A percentile compares a stretch with the other conserved stretches of the same genome.
phyloP scores from a whole-genome alignment of 1,140 invertebrate genomes.

The Arctopsyche grandis region DNA sequence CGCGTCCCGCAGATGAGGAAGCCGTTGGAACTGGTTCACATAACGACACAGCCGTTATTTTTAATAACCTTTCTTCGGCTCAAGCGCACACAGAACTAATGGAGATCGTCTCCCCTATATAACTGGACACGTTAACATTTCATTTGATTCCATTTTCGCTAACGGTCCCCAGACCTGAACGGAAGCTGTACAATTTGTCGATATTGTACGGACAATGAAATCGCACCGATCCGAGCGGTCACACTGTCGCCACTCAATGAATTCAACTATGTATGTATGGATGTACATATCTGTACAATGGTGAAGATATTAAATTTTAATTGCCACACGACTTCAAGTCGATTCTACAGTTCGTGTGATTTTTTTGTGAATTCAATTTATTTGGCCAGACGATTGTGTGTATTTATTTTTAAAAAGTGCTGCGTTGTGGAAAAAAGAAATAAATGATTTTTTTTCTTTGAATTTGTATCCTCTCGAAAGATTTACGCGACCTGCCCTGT shows the following conservation, averaged over 20 bases:
- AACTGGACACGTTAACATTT: conserved; percentile 11
- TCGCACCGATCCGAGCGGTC: background rate
- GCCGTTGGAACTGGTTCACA: conserved; percentile 35
- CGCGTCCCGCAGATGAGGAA: background rate
- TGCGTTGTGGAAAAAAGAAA: background rate
- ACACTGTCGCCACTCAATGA: background rate
- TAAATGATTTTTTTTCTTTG: background rate
- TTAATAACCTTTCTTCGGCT: conserved; percentile 40
- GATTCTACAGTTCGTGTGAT: background rate
- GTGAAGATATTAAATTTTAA: background rate
- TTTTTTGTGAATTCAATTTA: background rate
- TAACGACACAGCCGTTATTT: conserved; percentile 41
- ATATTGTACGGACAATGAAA: background rate
- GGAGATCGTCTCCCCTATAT: conserved; percentile 6
- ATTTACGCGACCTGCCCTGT: conserved; percentile 30
- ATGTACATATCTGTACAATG: background rate
- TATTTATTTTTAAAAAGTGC: background rate
- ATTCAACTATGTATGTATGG: background rate
- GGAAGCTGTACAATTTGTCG: conserved; percentile 1
- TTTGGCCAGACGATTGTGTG: background rate
- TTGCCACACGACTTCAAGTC: background rate
- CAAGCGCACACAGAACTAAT: background rate
- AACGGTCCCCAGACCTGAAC: background rate
- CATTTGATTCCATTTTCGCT: conserved; percentile 18
- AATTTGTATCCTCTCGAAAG: background rate